These are phyloP conservation scores for zebrafish (Danio rerio) DNA, from an alignment of 2,113 vertebrate genomes.

Conservation along the genomic window GRCz12tu NC_133191.1:1598501-1599000, in stretches of 20 bases:
- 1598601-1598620: not conserved
- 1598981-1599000: no score
- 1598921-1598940: slow-evolving; percentile 65
- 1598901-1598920: slow-evolving; percentile 73
- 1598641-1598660: not conserved
- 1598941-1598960: slow-evolving; percentile 52
- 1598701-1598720: not conserved
- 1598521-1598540: no score
- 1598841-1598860: slow-evolving; percentile 84
- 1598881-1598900: slow-evolving; percentile 82
- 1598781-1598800: not conserved
- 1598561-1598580: not conserved
- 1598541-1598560: no score
- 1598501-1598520: no score
- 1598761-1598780: not conserved
- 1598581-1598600: not conserved
- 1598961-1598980: no score
- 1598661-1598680: not conserved
- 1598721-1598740: not conserved
- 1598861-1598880: slow-evolving; percentile 82
- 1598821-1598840: slow-evolving; percentile 74
- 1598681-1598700: not conserved
- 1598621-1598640: not conserved
- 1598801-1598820: not conserved
- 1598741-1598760: not conserved